phyloP scores from a whole-genome alignment of 53 echinoderm and acorn worm genomes.

The Arbacia lixula region DNA sequence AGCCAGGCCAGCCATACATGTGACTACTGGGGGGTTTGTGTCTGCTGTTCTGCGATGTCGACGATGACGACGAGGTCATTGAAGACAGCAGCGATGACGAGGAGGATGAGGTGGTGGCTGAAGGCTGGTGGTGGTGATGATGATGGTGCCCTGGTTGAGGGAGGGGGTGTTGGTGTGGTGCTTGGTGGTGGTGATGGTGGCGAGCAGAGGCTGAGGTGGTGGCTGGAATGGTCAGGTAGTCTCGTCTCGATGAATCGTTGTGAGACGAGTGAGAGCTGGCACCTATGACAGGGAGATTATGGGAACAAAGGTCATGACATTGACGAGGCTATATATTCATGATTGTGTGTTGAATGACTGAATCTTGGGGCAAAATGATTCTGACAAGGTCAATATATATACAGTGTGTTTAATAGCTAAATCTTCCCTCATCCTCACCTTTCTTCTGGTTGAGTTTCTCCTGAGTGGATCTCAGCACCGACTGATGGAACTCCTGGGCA shows the following conservation, averaged over 20 bases:
- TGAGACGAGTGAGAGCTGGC: conserved; percentile 10
- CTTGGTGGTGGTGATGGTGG: conserved; percentile 31
- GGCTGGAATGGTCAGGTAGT: conserved; percentile 33
- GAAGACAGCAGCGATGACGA: conserved; percentile 40
- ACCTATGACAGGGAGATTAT: conserved; percentile 8
- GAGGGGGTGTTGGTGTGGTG: conserved; percentile 5
- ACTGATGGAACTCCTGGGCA: conserved; percentile 98
- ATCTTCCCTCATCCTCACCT: conserved; percentile 52
- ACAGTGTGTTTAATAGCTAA: no score
- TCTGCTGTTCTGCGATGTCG: conserved; percentile 15
- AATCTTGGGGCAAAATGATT: no score
- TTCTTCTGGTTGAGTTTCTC: conserved; percentile 79
- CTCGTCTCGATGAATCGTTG: conserved; percentile 28
- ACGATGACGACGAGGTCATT: neutral
- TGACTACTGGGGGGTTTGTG: conserved; percentile 13
- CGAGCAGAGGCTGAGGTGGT: neutral
- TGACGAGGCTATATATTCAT: no score
- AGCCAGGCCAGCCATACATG: conserved; percentile 85
- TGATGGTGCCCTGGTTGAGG: conserved; percentile 24
- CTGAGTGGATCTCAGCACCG: conserved; percentile 91
- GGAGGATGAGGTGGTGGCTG: conserved; percentile 43
- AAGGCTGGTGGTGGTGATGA: conserved; percentile 11
- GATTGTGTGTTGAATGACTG: no score
- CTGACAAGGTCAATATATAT: no score
- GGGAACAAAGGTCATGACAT: neutral